Evolutionary conservation across 2,888 invertebrate genomes (phyloP), one percentile per base, ranked within the genome.

Genomic region (Drosophila kanekoi): DNA sequence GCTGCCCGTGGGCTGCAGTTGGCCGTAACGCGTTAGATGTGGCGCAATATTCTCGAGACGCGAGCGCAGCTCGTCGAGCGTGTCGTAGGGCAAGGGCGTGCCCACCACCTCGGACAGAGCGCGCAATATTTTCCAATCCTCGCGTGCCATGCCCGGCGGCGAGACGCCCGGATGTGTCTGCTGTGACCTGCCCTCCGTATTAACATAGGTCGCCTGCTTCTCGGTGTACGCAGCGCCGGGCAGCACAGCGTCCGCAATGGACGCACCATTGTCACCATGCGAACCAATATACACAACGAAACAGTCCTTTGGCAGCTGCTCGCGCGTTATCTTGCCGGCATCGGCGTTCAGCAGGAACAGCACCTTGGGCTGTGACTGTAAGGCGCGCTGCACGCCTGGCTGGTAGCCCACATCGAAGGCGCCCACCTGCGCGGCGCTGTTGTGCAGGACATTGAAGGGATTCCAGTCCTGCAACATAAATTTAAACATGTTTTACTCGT

Each of bases 181-280:
- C 93, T 99, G 99, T 37, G 98, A 95, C 74, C 99, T 95, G 1
- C 99, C 99, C 94, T 99, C 99, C 0, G 98, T 99, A 93, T 99
- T 99, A 0, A 98, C 98, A 92, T 97, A 99, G 0, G 97, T 98
- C n/a, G 95, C 98, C 91, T 97, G 96, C 93, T 99, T 99, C 94
- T 99, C 99, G 0, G 99, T 99, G 93, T 99, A 99, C 0, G 99
- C 99, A 6, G 98, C 98, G 69, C 99, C 98, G 1, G 99, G 98
- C 11, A 99, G 93, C 64, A 99, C 95, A 2, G 97, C 95, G 93
- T 99, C 98, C 38, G 99, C 99, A 76, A 98, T 96, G 41, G 94
- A 93, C 1, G 99, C 99, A 57, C 99, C 99, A 65, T 93, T 94
- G 93, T 99, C 99, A 66, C 99, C 99, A 93, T 99, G 99, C 93